These are phyloP conservation scores for Scolopax rusticola DNA, from an alignment of 2,797 vertebrate genomes.

Conservation along the genomic window DNA sequence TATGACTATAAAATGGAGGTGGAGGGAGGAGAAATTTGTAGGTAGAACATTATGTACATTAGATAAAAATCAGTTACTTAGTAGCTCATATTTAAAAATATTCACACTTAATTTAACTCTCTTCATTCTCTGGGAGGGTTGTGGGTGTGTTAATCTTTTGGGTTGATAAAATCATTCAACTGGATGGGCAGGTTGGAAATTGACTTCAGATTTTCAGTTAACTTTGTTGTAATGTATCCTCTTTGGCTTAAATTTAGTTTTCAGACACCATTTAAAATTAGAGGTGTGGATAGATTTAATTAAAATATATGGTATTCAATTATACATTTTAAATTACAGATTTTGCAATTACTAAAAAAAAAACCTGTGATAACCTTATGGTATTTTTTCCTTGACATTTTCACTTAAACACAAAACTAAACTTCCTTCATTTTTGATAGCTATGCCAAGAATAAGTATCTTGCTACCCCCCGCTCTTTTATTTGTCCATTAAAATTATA, in stretches of 20 bases:
- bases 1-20: not conserved
- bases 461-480: not conserved
- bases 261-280: not conserved
- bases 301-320: not conserved
- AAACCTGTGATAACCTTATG: accelerated
- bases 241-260: not conserved
- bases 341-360: not conserved
- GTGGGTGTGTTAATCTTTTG: not conserved
- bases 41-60: constrained; percentile 7
- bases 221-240: not conserved
- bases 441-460: not conserved
- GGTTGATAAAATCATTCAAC: constrained; percentile 12
- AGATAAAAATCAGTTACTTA: constrained; percentile 27
- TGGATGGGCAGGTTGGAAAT: not conserved
- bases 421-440: not conserved
- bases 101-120: constrained; percentile 47
- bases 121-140: not conserved
- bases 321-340: not conserved
- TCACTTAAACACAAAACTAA: not conserved
- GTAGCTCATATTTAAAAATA: constrained; percentile 32
- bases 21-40: constrained; percentile 21
- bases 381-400: not conserved
- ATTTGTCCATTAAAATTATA: not conserved
- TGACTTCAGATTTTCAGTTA: not conserved
- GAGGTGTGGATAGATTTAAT: not conserved